Percentiles rank a stretch among this genome's conserved stretches.
These are phyloP conservation scores for Xanthorhoe spadicearia DNA, from an alignment of 2,888 invertebrate species.

Conservation along the genomic window DNA sequence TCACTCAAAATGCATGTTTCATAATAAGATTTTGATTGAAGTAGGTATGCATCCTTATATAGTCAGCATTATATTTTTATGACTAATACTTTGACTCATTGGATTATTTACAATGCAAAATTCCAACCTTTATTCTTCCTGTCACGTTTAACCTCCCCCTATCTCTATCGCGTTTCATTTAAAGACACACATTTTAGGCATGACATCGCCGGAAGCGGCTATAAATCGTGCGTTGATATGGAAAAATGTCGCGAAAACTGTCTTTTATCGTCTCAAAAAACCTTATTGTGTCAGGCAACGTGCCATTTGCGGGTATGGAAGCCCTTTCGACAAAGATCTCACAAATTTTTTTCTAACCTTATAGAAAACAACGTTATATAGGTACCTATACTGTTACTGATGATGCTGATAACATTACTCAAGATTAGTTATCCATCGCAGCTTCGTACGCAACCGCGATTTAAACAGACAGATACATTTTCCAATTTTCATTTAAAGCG, in stretches of 20 bases:
- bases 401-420: no score
- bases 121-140: slow-evolving; percentile 44
- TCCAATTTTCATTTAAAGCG: no score
- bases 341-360: background rate
- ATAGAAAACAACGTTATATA: background rate
- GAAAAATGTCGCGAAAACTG: slow-evolving; percentile 67
- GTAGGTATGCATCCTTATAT: background rate
- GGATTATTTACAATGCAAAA: slow-evolving; percentile 28
- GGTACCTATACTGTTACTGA: background rate
- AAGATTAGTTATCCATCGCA: no score
- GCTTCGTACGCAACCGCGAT: no score
- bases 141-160: slow-evolving; percentile 57
- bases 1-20: background rate
- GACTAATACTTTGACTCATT: slow-evolving; percentile 21
- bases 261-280: slow-evolving; percentile 64
- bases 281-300: slow-evolving; percentile 54
- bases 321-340: slow-evolving; percentile 1
- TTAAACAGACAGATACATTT: no score
- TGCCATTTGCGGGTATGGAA: slow-evolving; percentile 47
- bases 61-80: background rate
- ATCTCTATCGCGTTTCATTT: slow-evolving; percentile 63
- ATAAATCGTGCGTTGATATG: slow-evolving; percentile 72
- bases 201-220: slow-evolving; percentile 65
- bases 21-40: background rate
- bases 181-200: slow-evolving; percentile 67